Evolutionary conservation across 2,113 vertebrate species (phyloP).

Genomic region (Progne subis): DNA sequence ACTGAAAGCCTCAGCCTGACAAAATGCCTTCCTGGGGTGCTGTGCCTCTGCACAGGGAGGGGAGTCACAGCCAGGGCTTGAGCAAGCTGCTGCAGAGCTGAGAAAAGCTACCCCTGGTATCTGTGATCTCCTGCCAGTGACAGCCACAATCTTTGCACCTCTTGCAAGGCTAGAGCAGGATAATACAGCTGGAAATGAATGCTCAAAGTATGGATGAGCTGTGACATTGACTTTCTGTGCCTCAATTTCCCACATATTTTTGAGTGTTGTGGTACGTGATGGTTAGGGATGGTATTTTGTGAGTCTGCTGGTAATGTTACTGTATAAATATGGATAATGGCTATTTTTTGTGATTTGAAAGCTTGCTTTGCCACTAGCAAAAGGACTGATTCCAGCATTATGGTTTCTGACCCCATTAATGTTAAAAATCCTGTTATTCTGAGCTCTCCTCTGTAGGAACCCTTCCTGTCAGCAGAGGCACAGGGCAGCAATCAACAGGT

Average conservation of each 20-base stretch:
- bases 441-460: background rate
- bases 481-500: background rate
- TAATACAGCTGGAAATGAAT: background rate
- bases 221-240: background rate
- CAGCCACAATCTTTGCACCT: background rate
- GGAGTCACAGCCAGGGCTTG: accelerated
- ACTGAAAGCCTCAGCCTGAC: background rate
- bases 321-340: background rate
- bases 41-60: background rate
- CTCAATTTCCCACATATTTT: background rate
- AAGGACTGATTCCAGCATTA: background rate
- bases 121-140: background rate
- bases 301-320: background rate
- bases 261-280: background rate
- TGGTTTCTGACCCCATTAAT: background rate
- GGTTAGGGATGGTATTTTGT: background rate
- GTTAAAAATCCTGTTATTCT: background rate
- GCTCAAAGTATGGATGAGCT: background rate
- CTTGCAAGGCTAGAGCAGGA: background rate
- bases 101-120: background rate
- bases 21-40: background rate
- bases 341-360: background rate
- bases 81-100: background rate
- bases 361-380: background rate
- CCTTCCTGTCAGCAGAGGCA: background rate